Evolutionary conservation across 92 coral and sea anemone species (phyloP), one percentile per base, ranked within the genome.

Genomic region (Paragorgia papillata): DNA sequence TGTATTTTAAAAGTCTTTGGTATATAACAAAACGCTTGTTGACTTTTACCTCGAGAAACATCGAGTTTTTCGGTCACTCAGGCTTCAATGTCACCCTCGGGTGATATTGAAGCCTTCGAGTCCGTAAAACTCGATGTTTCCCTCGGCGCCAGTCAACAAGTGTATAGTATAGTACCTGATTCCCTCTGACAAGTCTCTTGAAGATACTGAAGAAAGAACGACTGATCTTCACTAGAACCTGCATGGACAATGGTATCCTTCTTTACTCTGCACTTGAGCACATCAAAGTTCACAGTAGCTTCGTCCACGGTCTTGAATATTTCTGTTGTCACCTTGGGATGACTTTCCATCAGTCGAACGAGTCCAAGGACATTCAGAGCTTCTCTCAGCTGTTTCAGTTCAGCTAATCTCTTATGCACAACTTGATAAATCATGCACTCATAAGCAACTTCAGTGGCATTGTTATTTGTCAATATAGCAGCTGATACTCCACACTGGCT

Each of bases 401-500:
- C 85, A 31, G 50, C 48, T 48, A 62, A 14, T 39, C 87, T 25
- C 54, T 77, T 82, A 33, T 83, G 87, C 13, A 68, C 56, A 19
- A 83, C 87, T 77, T 83, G 87, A 49, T 76, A 67, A 28, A 69
- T 64, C 80, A 83, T 77, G 63, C 65, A 61, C 27, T 83, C 80
- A 83, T 78, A 77, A 6, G 83, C 83, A 58, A 83, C 57, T 57
- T 74, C 55, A 13, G 75, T 63, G 17, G 60, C 80, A 49, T 73
- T 49, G 25, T 82, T 22, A 29, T 26, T 10, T 59, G 27, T 80
- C 33, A 80, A 33, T 10, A 49, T 1, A n/a, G 85, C 61, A 25
- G 53, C 85, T 25, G 48, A 28, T 31, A 71, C 80, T 57, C 80
- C 85, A 73, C 80, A 34, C 57, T 73, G 55, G 13, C 24, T 78